Evolutionary conservation across 2,888 invertebrate genomes (phyloP).

Genomic region (Pheosia gnoma): DNA sequence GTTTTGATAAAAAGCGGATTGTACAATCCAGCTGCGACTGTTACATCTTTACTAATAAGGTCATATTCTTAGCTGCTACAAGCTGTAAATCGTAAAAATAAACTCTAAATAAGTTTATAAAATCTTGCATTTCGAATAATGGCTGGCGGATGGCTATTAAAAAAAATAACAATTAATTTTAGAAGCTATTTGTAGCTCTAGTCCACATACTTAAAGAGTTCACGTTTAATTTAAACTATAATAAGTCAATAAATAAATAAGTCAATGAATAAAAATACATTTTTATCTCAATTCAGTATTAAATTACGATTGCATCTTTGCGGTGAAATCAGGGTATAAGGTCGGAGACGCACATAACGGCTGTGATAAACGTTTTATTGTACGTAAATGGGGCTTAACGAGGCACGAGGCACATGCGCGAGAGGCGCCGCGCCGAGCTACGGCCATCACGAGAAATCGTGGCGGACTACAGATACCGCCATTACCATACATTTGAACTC

Average conservation of each 20-base stretch:
- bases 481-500: slow-evolving; percentile 3
- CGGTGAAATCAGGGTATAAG: slow-evolving; percentile 34
- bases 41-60: too few relatives aligned
- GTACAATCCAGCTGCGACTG: too few relatives aligned
- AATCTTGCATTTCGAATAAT: too few relatives aligned
- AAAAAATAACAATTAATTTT: too few relatives aligned
- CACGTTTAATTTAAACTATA: background rate
- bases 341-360: slow-evolving; percentile 41
- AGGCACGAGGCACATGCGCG: slow-evolving; percentile 24
- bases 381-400: slow-evolving; percentile 34
- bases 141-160: too few relatives aligned
- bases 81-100: too few relatives aligned
- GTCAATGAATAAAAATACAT: background rate
- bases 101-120: too few relatives aligned
- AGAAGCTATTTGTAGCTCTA: too few relatives aligned
- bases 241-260: background rate
- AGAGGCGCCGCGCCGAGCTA: slow-evolving; percentile 26
- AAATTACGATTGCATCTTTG: slow-evolving; percentile 5
- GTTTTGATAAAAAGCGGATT: too few relatives aligned
- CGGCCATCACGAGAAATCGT: slow-evolving; percentile 58
- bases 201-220: too few relatives aligned
- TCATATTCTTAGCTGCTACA: too few relatives aligned
- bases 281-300: background rate
- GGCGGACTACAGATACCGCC: slow-evolving; percentile 22
- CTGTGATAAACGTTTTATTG: slow-evolving; percentile 38